Evolutionary conservation across 2,888 invertebrate genomes (phyloP), one percentile per base, ranked within the genome.

Genomic region (Chrysomela aeneicollis): DNA sequence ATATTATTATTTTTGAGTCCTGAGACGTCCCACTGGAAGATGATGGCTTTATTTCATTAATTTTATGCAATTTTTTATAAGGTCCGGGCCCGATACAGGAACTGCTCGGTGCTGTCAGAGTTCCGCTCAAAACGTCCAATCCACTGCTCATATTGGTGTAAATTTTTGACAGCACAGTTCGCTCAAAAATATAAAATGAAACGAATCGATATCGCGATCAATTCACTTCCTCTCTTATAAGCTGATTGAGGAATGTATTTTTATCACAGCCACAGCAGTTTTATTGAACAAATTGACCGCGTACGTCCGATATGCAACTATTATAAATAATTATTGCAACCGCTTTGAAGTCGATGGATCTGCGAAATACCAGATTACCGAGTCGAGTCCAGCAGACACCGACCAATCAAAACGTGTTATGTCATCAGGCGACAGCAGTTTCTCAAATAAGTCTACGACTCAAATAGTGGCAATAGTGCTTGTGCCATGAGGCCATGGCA

Each of bases 21-120:
- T 87, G 85, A 17, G 91, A 90, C 91, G 91, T 91, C 6, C 85
- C 88, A 84, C 89, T 90, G n/a, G 90, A 88, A 77, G 90, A 83
- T 67, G 78, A 83, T 67, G 78, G 76, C 65, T 80, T 80, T 49
- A 83, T 81, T 69, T 83, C 82, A 55, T 75, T 79, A 26, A 73
- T 73, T 69, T 78, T 79, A 68, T 78, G 76, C 6, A 75, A 76
- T 63, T 74, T 73, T 63, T 73, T 72, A 53, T 69, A 68, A 53
- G 68, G 67, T 52, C 71, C 74, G 21, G 75, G 69, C 19, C 75
- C 73, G 32, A 74, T 71, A 59, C 74, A 73, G 58, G 76, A 77
- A 63, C 79, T 76, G 71, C 80, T 81, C 30, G 82, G 77, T 58
- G 83, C 82, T 57, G 83, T 77, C 68, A 83, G 72, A 30, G 83